Base-by-base conservation (phyloP, 1,140 invertebrate species). In the Meloidogyne chitwoodi region DNA sequence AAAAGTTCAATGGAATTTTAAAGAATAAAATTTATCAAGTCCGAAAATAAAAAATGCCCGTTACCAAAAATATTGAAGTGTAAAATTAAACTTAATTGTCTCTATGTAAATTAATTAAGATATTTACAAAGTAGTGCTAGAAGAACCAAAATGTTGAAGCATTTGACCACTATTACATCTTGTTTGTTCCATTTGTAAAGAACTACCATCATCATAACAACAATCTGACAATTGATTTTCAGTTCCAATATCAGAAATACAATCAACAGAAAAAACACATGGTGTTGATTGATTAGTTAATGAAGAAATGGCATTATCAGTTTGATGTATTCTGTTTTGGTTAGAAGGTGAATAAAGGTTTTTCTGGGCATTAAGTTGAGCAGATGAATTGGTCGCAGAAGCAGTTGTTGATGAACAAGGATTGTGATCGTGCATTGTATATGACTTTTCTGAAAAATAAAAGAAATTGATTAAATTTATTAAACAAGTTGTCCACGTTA, bases 121-220 rank as follows among this genome's bases (percentile, higher is more conserved):
- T n/a, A 29, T 12, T 38, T 44, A 75, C 74, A 75, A 75, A 44
- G 74, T 75, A 19, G 74, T 75, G 67, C 74, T 75, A 19, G 74
- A 61, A 31, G 74, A 75, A 22, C 74, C 74, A 24, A 61, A 70
- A 68, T 75, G 67, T 65, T 44, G 29, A 0, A 62, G 29, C 27
- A 34, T 38, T 34, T 27, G 31, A 26, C n/a, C 31, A 67, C 71
- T 44, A 69, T 74, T 41, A 10, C 68, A 73, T 22, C 29, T 63
- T n/a, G 27, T 48, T 38, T 34, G 61, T 34, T 24, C 48, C 22
- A 38, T 61, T 61, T 64, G 56, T 34, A 63, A 29, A 31, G 68
- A 70, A 26, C n/a, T 26, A 44, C 64, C 71, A 64, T 63, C 71
- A 10, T 29, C 71, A 34, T 61, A 56, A 31, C 48, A 41, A 34